Conservation (phyloP, 2,888 invertebrate species). For the Heteromyza rotundicornis region DNA sequence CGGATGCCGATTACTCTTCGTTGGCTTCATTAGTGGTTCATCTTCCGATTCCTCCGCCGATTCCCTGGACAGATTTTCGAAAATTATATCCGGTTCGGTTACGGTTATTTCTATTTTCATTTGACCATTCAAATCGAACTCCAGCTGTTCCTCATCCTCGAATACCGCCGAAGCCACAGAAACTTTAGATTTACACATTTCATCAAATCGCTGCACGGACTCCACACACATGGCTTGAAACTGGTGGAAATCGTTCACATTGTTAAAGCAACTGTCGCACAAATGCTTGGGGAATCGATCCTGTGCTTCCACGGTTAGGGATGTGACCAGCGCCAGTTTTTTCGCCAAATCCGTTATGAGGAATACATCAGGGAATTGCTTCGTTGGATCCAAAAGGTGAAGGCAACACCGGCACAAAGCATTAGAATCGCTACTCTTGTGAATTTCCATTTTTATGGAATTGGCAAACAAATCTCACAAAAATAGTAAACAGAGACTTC, state of each 20-base stretch:
- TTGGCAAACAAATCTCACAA: no score
- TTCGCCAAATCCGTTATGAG: conserved; percentile 35
- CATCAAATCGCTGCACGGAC: conserved; percentile 12
- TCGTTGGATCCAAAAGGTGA: neutral
- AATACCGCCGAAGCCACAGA: no score
- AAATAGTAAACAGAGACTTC: no score
- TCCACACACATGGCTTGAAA: conserved; percentile 37
- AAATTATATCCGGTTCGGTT: neutral
- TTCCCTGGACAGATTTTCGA: neutral
- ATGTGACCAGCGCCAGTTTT: conserved; percentile 45
- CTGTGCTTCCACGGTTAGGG: conserved; percentile 30
- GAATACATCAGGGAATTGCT: neutral
- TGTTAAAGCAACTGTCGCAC: conserved; percentile 30
- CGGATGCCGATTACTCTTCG: neutral
- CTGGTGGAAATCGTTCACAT: conserved; percentile 32
- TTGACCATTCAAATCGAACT: neutral
- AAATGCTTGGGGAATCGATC: conserved; percentile 35
- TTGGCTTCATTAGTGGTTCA: neutral
- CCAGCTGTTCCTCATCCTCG: conserved; percentile 19
- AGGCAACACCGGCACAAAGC: neutral
- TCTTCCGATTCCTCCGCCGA: neutral
- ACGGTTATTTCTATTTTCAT: neutral
- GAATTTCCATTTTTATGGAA: no score
- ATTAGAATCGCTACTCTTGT: no score
- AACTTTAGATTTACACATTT: no score